These are phyloP conservation scores for Tauraco erythrolophus DNA, from an alignment of 2,113 vertebrate genomes.

Conservation along the genomic window DNA sequence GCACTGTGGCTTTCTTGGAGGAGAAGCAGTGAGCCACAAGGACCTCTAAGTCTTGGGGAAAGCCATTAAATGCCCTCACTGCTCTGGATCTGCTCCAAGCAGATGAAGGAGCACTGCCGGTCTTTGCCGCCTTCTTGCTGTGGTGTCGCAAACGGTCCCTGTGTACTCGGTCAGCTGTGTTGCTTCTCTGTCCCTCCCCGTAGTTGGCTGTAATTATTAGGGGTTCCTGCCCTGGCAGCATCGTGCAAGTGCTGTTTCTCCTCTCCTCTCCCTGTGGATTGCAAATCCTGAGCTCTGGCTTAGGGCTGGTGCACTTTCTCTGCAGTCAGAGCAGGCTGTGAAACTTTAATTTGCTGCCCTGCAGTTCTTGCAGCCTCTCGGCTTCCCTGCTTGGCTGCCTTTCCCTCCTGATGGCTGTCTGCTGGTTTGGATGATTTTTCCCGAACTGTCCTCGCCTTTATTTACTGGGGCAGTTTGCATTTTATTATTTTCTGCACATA, in stretches of 20 bases:
- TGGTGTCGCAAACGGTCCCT: background rate
- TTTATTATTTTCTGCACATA: background rate
- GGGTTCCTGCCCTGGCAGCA: background rate
- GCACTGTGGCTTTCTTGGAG: background rate
- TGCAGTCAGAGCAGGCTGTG: background rate
- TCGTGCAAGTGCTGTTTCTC: background rate
- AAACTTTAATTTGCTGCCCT: background rate
- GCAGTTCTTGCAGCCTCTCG: background rate
- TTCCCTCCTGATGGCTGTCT: background rate
- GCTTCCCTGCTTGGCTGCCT: background rate
- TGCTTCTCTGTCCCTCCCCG: background rate
- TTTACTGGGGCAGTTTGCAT: background rate
- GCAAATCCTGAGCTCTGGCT: background rate
- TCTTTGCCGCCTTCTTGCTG: background rate
- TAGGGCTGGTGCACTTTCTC: background rate
- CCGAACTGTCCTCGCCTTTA: background rate
- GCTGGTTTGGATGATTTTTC: background rate
- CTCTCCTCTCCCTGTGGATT: background rate
- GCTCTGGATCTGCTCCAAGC: background rate
- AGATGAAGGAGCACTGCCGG: background rate
- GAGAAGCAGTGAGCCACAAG: background rate
- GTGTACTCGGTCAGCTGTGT: rapidly evolving
- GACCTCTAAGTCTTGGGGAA: background rate
- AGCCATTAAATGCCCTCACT: too few species aligned
- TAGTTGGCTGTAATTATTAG: background rate